phyloP scores from a whole-genome alignment of 2,888 invertebrate species.

The Cataglyphis cursor region DNA sequence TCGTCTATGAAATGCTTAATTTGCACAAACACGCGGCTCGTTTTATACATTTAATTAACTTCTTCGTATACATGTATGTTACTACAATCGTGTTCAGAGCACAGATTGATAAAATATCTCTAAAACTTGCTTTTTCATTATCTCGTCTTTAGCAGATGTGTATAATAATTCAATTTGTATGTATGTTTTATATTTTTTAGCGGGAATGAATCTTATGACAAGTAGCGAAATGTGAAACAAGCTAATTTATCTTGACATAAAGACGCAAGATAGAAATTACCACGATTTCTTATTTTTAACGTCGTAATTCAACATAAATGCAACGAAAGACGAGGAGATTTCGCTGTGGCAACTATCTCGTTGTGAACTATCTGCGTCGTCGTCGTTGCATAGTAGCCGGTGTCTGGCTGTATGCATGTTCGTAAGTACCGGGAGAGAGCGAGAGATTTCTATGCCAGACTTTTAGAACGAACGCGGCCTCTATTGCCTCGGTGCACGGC shows the following conservation, averaged over 20 bases:
- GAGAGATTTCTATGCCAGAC: constrained; percentile 59
- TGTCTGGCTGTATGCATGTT: constrained; percentile 22
- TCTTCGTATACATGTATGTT: not conserved
- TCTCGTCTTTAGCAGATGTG: not conserved
- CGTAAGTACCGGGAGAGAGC: constrained; percentile 39
- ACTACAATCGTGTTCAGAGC: not conserved
- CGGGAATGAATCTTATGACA: too few relatives aligned
- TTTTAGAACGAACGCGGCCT: constrained; percentile 60
- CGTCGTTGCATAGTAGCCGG: constrained; percentile 17
- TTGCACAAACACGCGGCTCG: constrained; percentile 52
- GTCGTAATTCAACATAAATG: not conserved
- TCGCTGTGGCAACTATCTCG: constrained; percentile 16
- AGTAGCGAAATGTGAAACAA: too few relatives aligned
- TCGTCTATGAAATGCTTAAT: constrained; percentile 20
- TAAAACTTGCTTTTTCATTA: not conserved
- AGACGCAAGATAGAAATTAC: not conserved
- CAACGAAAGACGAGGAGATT: not conserved
- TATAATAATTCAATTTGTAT: not conserved
- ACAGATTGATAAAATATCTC: not conserved
- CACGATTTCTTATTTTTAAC: not conserved
- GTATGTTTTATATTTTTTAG: not conserved
- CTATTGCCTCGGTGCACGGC: constrained; percentile 65
- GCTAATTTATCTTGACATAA: not conserved
- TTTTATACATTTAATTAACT: not conserved
- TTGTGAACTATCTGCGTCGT: not conserved